A percentile compares a stretch with the other conserved stretches of the same genome.
Conservation (phyloP, 2,113 vertebrate species). For the Protobothrops flavoviridis region DNA sequence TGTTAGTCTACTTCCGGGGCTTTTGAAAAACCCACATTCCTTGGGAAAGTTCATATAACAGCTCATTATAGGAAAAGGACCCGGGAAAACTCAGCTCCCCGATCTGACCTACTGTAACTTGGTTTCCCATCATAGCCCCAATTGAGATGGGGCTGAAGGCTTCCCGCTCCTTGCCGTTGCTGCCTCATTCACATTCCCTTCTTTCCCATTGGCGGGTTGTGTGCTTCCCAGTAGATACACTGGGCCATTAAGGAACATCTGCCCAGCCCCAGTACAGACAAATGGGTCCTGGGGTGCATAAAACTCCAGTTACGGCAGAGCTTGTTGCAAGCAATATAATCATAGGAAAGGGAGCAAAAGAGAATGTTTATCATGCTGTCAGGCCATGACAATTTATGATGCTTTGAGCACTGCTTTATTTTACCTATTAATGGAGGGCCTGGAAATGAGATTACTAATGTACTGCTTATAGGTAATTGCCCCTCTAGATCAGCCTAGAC, state of each 20-base stretch:
- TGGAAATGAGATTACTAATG: background rate
- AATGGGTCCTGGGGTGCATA: background rate
- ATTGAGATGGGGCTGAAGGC: background rate
- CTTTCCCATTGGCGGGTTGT: background rate
- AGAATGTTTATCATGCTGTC: background rate
- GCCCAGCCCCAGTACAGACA: background rate
- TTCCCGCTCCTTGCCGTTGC: background rate
- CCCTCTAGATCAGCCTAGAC: background rate
- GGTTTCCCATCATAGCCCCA: background rate
- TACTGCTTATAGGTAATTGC: background rate
- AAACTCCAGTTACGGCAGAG: no score
- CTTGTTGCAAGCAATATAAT: background rate
- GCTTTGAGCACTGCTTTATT: background rate
- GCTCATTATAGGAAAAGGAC: background rate
- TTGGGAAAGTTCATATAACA: no score
- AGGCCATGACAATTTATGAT: background rate
- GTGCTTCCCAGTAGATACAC: background rate
- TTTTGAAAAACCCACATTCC: background rate
- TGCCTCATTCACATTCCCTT: no score
- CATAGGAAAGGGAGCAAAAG: background rate
- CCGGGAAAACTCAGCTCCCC: background rate
- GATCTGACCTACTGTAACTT: background rate
- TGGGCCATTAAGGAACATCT: background rate
- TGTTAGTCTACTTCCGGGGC: background rate
- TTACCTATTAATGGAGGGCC: background rate